Evolutionary conservation across 2,888 invertebrate species (phyloP).

Genomic region (Stomorhina lunata): DNA sequence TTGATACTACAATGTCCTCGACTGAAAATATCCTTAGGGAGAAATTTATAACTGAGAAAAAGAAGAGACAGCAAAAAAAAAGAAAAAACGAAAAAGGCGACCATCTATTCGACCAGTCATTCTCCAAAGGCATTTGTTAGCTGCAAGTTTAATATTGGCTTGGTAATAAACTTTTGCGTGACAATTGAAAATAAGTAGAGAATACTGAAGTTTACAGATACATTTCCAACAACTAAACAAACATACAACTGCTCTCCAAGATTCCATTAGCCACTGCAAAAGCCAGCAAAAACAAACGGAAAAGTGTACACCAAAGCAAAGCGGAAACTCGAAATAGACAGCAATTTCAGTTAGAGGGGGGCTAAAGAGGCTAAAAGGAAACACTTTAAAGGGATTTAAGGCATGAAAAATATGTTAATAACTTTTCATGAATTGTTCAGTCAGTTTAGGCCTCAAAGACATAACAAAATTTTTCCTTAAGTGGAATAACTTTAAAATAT

Average conservation of each 20-base stretch:
- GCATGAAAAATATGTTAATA: constrained; percentile 38
- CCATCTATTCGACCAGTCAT: background rate
- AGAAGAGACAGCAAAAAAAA: background rate
- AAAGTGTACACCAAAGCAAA: background rate
- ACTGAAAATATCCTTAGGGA: constrained; percentile 34
- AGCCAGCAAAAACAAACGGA: constrained; percentile 18
- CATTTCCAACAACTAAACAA: background rate
- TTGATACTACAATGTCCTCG: constrained; percentile 14
- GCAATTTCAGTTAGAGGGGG: background rate
- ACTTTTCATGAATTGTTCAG: background rate
- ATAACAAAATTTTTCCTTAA: no score
- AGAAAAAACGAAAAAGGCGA: background rate
- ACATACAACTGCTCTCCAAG: background rate
- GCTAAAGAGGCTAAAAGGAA: background rate
- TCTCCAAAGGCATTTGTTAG: constrained; percentile 41
- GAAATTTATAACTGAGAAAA: constrained; percentile 9
- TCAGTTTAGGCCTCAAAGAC: background rate
- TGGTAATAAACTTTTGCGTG: constrained; percentile 53
- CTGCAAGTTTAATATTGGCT: constrained; percentile 35
- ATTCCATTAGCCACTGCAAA: constrained; percentile 32
- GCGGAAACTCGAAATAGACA: background rate
- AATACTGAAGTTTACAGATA: constrained; percentile 13
- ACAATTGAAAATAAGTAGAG: constrained; percentile 52
- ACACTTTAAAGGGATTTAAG: constrained; percentile 1
- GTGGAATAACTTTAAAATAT: no score